Conservation (phyloP, 2,113 vertebrate species). For the Alexandromys fortis region DNA sequence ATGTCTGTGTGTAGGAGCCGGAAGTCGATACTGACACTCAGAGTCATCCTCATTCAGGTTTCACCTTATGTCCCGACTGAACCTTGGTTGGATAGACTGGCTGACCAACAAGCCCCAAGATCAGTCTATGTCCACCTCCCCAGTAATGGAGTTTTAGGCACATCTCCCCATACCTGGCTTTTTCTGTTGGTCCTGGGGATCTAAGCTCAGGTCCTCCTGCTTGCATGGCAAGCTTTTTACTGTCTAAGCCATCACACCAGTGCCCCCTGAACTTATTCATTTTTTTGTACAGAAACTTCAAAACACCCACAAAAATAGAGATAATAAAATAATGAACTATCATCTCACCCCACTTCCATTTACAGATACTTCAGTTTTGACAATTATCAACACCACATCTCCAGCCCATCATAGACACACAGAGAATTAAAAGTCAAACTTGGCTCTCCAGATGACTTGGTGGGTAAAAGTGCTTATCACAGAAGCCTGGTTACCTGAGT, state of each 20-base stretch:
- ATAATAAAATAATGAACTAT: not conserved
- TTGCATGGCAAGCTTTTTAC: not conserved
- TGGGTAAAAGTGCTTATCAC: not conserved
- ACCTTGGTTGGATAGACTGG: not conserved
- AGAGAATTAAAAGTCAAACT: not conserved
- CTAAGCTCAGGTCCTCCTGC: not conserved
- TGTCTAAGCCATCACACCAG: not conserved
- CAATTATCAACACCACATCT: not conserved
- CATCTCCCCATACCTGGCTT: not conserved
- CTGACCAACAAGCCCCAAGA: not conserved
- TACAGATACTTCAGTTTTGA: not conserved
- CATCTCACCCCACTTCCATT: not conserved
- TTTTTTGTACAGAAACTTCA: not conserved
- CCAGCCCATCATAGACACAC: not conserved
- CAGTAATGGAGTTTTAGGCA: not conserved
- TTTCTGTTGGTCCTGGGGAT: not conserved
- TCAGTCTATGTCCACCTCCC: not conserved
- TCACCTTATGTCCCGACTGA: not conserved
- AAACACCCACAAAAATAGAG: not conserved
- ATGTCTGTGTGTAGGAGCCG: not conserved
- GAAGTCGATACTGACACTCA: not conserved
- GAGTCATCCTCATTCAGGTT: not conserved
- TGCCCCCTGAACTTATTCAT: not conserved
- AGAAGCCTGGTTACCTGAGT: not conserved
- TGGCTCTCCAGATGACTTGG: not conserved